A percentile compares a stretch with the other conserved stretches of the same genome.
Conservation (phyloP, 2,113 vertebrate genomes). For the Quiscalus mexicanus region DNA sequence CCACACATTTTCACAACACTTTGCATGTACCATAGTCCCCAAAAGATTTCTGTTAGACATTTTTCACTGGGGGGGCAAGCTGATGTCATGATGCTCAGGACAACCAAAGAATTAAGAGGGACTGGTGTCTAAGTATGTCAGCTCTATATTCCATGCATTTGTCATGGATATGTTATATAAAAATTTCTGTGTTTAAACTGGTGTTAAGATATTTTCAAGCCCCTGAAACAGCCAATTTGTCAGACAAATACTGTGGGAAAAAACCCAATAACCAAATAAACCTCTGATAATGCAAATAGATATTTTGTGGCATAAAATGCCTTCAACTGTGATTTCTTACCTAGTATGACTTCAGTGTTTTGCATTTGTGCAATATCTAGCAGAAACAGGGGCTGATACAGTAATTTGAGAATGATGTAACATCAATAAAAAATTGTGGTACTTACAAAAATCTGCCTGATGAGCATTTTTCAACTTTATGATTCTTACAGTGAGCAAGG, state of each 20-base stretch:
- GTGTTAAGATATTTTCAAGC: neutral
- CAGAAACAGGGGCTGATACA: neutral
- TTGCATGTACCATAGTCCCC: neutral
- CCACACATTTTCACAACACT: neutral
- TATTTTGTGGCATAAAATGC: neutral
- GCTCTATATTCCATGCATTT: neutral
- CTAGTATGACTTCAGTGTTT: neutral
- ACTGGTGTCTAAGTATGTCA: neutral
- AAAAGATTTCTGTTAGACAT: neutral
- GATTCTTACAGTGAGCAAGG: constrained; percentile 72
- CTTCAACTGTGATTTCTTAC: neutral
- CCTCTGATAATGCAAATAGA: neutral
- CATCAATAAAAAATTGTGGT: neutral
- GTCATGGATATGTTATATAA: neutral
- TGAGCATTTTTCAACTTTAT: constrained; percentile 70
- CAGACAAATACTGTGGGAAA: neutral
- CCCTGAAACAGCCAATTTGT: neutral
- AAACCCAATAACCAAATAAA: neutral
- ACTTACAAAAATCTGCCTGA: constrained; percentile 76
- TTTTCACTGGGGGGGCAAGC: neutral
- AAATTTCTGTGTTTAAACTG: neutral
- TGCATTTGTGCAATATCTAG: neutral
- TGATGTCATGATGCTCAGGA: neutral
- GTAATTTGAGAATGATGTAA: neutral
- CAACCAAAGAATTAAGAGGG: neutral